A percentile compares a stretch with the other conserved stretches of the same genome.
Evolutionary conservation across 2,888 invertebrate species (phyloP).

Genomic region (Drosophila meridionalis): DNA sequence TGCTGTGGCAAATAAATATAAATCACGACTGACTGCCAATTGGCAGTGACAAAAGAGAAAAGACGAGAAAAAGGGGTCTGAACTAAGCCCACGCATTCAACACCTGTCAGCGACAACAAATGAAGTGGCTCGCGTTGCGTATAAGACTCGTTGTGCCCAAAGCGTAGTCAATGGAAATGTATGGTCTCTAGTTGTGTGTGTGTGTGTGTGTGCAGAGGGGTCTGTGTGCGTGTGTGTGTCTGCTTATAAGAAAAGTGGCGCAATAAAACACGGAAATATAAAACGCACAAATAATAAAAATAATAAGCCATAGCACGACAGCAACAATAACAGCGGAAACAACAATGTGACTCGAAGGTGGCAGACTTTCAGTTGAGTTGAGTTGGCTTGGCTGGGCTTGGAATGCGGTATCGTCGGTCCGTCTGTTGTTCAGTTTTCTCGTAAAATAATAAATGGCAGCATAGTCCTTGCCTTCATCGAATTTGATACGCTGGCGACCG

Average conservation of each 20-base stretch:
- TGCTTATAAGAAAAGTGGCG: constrained; percentile 60
- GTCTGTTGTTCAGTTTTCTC: constrained; percentile 49
- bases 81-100: constrained; percentile 58
- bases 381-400: constrained; percentile 13
- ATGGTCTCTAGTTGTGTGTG: constrained; percentile 17
- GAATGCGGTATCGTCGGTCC: constrained; percentile 23
- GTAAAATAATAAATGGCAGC: constrained; percentile 78
- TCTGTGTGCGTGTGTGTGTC: constrained; percentile 14
- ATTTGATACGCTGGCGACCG: constrained; percentile 64
- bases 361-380: constrained; percentile 22
- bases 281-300: constrained; percentile 78
- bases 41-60: constrained; percentile 9
- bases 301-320: constrained; percentile 66
- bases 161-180: constrained; percentile 59
- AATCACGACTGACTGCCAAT: constrained; percentile 53
- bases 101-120: constrained; percentile 72
- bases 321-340: constrained; percentile 29
- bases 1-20: constrained; percentile 61
- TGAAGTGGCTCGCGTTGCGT: constrained; percentile 67
- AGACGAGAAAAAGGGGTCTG: constrained; percentile 14
- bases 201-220: not conserved
- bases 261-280: constrained; percentile 78
- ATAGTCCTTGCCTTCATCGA: constrained; percentile 62
- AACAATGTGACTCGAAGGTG: constrained; percentile 58
- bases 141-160: constrained; percentile 63